Conservation (phyloP, 2,797 vertebrate genomes). For the Centropyge bicolor region DNA sequence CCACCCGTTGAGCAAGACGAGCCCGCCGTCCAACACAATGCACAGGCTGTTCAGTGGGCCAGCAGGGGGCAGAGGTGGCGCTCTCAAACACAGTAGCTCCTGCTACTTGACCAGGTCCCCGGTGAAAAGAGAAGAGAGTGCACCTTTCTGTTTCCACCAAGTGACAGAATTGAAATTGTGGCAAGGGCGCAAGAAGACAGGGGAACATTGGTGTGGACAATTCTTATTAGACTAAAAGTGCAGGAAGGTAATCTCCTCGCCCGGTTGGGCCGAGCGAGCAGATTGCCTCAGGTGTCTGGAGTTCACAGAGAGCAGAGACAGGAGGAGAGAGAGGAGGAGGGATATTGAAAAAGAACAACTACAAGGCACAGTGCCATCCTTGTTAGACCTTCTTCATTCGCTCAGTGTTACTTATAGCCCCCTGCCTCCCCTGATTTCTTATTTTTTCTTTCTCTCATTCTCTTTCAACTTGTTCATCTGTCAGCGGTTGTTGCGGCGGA, state of each 20-base stretch:
- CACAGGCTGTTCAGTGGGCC: constrained; percentile 26
- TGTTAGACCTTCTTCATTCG: constrained; percentile 16
- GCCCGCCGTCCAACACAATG: not conserved
- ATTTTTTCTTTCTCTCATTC: constrained; percentile 16
- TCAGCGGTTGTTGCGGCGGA: constrained; percentile 1
- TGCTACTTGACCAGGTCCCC: not conserved
- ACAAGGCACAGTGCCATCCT: constrained; percentile 8
- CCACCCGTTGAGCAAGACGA: not conserved
- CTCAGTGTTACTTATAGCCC: not conserved
- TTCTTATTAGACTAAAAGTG: constrained; percentile 42
- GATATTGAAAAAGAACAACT: constrained; percentile 39
- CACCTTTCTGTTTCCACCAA: not conserved
- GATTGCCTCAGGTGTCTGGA: constrained; percentile 42
- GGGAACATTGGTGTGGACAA: constrained; percentile 19
- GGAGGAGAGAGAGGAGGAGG: constrained; percentile 10
- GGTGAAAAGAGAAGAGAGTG: not conserved
- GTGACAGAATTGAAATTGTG: constrained; percentile 18
- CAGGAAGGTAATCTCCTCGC: constrained; percentile 42
- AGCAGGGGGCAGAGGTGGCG: not conserved
- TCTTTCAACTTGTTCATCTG: not conserved
- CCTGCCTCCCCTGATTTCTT: not conserved
- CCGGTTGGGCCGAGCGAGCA: constrained; percentile 39
- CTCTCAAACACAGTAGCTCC: not conserved
- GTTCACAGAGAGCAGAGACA: constrained; percentile 29
- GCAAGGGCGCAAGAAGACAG: not conserved